Conservation (phyloP, 2,113 vertebrate genomes). For the Centrocercus urophasianus region DNA sequence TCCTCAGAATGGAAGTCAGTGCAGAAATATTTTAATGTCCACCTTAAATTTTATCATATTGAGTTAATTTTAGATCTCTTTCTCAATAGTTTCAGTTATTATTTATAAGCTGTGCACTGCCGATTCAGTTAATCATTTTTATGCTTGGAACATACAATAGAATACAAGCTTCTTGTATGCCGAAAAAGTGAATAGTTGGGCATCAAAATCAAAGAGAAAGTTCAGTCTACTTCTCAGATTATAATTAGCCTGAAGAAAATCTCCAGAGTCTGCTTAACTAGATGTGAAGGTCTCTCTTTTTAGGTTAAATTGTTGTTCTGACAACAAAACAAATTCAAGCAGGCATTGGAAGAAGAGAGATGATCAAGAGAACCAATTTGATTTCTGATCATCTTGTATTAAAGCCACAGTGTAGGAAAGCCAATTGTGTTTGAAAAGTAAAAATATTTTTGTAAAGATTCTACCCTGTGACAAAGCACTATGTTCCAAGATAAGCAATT, state of each 20-base stretch:
- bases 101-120: not conserved
- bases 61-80: not conserved
- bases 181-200: not conserved
- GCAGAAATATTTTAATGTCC: not conserved
- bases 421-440: not conserved
- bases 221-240: not conserved
- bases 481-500: not conserved
- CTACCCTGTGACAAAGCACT: not conserved
- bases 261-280: not conserved
- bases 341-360: not conserved
- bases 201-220: conserved; percentile 53
- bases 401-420: not conserved
- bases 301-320: not conserved
- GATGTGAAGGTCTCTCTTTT: not conserved
- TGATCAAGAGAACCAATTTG: not conserved
- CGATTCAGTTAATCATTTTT: not conserved
- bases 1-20: not conserved
- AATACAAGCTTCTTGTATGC: not conserved
- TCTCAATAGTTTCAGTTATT: not conserved
- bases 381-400: not conserved
- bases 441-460: not conserved
- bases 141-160: not conserved
- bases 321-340: not conserved
- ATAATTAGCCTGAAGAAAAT: conserved; percentile 18
- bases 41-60: not conserved